A percentile compares a stretch with the other conserved stretches of the same genome.
Evolutionary conservation across 2,888 invertebrate species (phyloP).

Genomic region (Ichneumoninae sp.): DNA sequence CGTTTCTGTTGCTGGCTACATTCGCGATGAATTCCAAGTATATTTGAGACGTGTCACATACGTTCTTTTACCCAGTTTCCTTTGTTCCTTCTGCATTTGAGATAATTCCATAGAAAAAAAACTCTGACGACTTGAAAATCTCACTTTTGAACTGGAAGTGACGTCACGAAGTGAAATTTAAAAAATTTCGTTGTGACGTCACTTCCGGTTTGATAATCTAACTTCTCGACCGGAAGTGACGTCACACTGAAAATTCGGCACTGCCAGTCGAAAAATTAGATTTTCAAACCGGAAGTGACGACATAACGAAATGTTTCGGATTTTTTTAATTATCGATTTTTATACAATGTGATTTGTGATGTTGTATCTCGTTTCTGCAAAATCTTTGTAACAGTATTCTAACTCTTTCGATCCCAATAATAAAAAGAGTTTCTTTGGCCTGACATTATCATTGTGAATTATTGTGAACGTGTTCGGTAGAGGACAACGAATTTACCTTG

Average conservation of each 20-base stretch:
- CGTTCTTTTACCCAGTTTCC: neutral
- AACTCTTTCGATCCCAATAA: neutral
- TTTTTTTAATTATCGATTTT: neutral
- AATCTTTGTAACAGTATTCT: neutral
- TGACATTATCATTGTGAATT: conserved; percentile 2
- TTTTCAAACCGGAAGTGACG: too few relatives aligned
- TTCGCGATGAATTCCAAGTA: neutral
- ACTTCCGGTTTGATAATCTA: too few relatives aligned
- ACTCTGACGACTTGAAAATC: neutral
- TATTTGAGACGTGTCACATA: neutral
- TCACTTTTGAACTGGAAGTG: too few relatives aligned
- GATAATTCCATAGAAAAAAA: too few relatives aligned
- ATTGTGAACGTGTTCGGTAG: conserved; percentile 2
- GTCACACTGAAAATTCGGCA: too few relatives aligned
- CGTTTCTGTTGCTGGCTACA: neutral
- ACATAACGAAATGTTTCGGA: neutral
- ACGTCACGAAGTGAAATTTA: too few relatives aligned
- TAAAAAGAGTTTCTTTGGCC: neutral
- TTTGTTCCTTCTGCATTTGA: neutral
- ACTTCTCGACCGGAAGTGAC: too few relatives aligned
- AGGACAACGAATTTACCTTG: conserved; percentile 48
- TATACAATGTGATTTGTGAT: neutral
- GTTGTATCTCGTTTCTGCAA: neutral
- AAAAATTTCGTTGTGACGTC: too few relatives aligned
- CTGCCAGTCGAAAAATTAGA: too few relatives aligned